phyloP scores from a whole-genome alignment of 2,113 vertebrate species.

The Lates calcarifer region DNA sequence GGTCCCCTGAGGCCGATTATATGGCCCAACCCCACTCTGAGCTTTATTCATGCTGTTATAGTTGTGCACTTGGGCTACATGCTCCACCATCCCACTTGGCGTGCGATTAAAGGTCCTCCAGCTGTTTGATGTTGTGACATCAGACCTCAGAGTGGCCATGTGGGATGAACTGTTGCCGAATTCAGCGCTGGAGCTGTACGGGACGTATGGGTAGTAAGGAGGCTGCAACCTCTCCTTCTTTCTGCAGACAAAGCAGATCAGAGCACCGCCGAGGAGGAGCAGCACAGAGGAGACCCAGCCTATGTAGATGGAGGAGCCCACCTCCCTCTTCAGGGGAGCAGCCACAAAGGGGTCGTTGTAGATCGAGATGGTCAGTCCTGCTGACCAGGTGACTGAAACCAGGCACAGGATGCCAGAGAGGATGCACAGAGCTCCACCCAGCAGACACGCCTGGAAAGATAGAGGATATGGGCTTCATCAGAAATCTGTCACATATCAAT shows the following conservation, averaged over 20 bases:
- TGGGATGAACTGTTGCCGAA: background rate
- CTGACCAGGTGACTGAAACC: slow-evolving; percentile 62
- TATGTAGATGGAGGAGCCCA: background rate
- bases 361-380: background rate
- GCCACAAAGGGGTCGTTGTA: slow-evolving; percentile 38
- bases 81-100: background rate
- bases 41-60: slow-evolving; percentile 3
- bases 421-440: slow-evolving; percentile 52
- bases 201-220: background rate
- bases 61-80: background rate
- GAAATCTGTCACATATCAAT: background rate
- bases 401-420: slow-evolving; percentile 49
- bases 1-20: slow-evolving; percentile 8
- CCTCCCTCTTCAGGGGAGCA: background rate
- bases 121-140: background rate
- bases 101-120: background rate
- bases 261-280: background rate
- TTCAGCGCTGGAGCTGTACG: background rate
- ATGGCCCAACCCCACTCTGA: background rate
- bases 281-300: background rate
- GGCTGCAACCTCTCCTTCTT: background rate
- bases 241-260: slow-evolving; percentile 51
- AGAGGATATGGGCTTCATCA: background rate
- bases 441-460: slow-evolving; percentile 25
- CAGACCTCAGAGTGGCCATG: background rate